Base-by-base conservation (phyloP, 2,113 vertebrate species). In the Apistogramma diplotaenia region DNA sequence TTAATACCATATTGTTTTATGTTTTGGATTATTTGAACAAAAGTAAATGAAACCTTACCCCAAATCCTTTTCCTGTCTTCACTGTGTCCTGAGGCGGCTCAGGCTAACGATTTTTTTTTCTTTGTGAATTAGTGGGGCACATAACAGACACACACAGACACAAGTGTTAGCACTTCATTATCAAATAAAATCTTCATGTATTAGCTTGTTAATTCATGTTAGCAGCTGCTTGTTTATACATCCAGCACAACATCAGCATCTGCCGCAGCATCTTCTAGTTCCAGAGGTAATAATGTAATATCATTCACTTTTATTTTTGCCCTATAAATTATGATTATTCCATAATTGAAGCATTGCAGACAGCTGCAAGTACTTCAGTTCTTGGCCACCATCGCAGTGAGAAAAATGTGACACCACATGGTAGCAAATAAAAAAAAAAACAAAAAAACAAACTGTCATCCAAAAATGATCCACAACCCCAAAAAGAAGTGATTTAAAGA, bases 141-240 rank as follows among this genome's bases (percentile, higher is more conserved):
- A 27, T 12, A 70, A 70, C 43, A 51, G 65, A 2, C 43, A 70
- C 25, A 51, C 65, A 51, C 10, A 46, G 3, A n/a, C 65, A 70
- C 18, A 70, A 19, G 10, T 51, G 65, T 70, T 70, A 51, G 16
- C 43, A 3, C 3, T 29, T 1, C 8, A 29, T 51, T 29, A 31
- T 70, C 18, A 31, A 70, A 70, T 51, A 29, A 70, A 51, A 31
- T 51, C 65, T 31, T 70, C 65, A 70, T 70, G 65, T 51, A 70
- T 70, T 70, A 70, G 65, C 43, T 70, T 70, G 65, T 70, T 70
- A 70, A 70, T 70, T 70, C 65, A 31, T 70, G 65, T 70, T 51
- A 70, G 19, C 43, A 51, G 65, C 4, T 70, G 43, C 65, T 51
- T n/a, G 65, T 31, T 70, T n/a, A 51, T 70, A 6, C 43, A 49